Conservation (phyloP, 2,888 invertebrate genomes). For the Perizoma flavofasciatum region DNA sequence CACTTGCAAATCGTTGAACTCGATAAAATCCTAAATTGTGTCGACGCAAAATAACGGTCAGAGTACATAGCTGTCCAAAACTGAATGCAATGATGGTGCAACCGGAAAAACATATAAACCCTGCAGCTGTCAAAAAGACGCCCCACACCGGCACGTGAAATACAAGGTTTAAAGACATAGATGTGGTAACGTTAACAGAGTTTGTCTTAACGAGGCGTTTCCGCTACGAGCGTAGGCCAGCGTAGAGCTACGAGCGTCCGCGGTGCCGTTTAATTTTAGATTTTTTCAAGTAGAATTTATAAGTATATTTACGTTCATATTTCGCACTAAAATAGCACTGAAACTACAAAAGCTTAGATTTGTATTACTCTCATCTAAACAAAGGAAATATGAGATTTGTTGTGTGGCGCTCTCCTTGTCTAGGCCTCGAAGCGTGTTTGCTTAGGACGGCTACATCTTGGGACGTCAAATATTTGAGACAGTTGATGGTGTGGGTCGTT, state of each 20-base stretch:
- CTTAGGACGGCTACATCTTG: constrained; percentile 30
- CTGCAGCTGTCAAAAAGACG: too few relatives aligned
- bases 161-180: too few relatives aligned
- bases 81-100: too few relatives aligned
- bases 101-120: too few relatives aligned
- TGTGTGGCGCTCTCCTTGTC: constrained; percentile 16
- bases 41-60: too few relatives aligned
- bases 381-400: constrained; percentile 32
- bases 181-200: not conserved
- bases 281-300: too few relatives aligned
- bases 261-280: too few relatives aligned
- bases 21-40: too few relatives aligned
- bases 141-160: too few relatives aligned
- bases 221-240: not conserved
- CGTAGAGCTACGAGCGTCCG: not conserved
- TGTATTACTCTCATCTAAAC: constrained; percentile 21
- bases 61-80: too few relatives aligned
- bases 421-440: constrained; percentile 22
- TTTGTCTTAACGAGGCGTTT: not conserved
- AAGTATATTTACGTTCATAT: too few relatives aligned
- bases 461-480: constrained; percentile 33
- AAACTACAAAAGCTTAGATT: constrained; percentile 6
- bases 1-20: not conserved
- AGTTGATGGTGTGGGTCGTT: constrained; percentile 27
- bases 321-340: too few relatives aligned